Conservation (phyloP, 2,888 invertebrate genomes). For the Latrodectus elegans region DNA sequence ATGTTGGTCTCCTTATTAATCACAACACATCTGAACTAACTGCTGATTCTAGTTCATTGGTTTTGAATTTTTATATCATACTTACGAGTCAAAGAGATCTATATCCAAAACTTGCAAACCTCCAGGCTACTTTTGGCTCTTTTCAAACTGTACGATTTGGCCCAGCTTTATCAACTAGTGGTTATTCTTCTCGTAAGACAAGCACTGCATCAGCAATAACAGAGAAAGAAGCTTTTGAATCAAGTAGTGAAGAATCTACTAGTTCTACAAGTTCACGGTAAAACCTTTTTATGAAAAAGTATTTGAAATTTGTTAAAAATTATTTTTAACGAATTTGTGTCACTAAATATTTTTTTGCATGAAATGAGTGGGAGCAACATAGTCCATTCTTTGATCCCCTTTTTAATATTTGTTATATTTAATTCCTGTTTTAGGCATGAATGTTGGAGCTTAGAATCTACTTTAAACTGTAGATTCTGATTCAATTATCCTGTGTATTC, state of each 20-base stretch:
- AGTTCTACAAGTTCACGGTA: conserved; percentile 46
- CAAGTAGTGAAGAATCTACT: conserved; percentile 59
- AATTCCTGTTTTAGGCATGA: too few relatives aligned
- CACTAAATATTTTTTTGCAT: too few relatives aligned
- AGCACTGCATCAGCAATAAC: conserved; percentile 34
- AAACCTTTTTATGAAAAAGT: neutral
- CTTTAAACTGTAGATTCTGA: too few relatives aligned
- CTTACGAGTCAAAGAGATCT: conserved; percentile 77
- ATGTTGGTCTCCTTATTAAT: conserved; percentile 82
- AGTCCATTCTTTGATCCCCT: too few relatives aligned
- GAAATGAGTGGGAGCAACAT: too few relatives aligned
- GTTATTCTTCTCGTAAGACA: conserved; percentile 58
- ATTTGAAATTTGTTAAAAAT: too few relatives aligned
- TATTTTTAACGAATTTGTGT: too few relatives aligned
- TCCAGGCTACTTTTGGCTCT: conserved; percentile 51
- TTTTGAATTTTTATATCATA: conserved; percentile 80
- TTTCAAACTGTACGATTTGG: conserved; percentile 64
- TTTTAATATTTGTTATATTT: too few relatives aligned
- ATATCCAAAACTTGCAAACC: conserved; percentile 78
- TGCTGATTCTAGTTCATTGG: conserved; percentile 73
- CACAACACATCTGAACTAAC: conserved; percentile 74
- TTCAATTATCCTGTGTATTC: too few relatives aligned
- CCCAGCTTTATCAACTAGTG: conserved; percentile 31
- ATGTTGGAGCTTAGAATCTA: too few relatives aligned
- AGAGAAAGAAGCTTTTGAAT: conserved; percentile 54